Evolutionary conservation across 1,140 invertebrate species (phyloP), one percentile per base, ranked within the genome.

Genomic region (Apis florea): DNA sequence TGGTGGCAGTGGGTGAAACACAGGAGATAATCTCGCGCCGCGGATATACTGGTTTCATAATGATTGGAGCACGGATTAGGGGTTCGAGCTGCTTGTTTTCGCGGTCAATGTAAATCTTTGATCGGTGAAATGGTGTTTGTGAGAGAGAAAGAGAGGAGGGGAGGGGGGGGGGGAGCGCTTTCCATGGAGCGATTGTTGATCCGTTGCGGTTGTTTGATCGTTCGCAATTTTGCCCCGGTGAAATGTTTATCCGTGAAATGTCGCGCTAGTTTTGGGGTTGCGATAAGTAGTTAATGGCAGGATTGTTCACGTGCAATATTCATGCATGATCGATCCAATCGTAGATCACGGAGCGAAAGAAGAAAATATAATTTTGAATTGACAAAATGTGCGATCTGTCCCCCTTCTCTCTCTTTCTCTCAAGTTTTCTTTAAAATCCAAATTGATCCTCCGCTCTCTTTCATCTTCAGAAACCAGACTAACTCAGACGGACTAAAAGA

Each of bases 21-120:
- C 31, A 56, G 21, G 40, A 69, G 4, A 77, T 73, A 82, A 86
- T 86, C 73, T 77, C 79, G 83, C 63, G 59, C 53, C 66, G 31
- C 54, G 61, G n/a, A 53, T 26, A 9, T 17, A 40, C 72, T 84
- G 71, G 85, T 82, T 78, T 86, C 83, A 70, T 77, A 85, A 82
- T 82, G 71, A 64, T 58, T 17, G 19, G 19, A 40, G 21, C 69
- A 61, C 15, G n/a, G 53, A 12, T 40, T 19, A 2, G 24, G 54
- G 68, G 68, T 31, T 19, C 47, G 19, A 31, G 26, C 17, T 54
- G 13, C 68, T 26, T 31, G 68, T 8, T 53, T 53, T 26, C 17
- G 49, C 24, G 68, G 68, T 70, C 51, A 51, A 31, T 51, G 49
- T 70, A 70, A 69, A 70, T 70, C 68, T 70, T 70, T 70, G 68